Conservation (phyloP, 2,113 vertebrate genomes). For the Callospermophilus lateralis region DNA sequence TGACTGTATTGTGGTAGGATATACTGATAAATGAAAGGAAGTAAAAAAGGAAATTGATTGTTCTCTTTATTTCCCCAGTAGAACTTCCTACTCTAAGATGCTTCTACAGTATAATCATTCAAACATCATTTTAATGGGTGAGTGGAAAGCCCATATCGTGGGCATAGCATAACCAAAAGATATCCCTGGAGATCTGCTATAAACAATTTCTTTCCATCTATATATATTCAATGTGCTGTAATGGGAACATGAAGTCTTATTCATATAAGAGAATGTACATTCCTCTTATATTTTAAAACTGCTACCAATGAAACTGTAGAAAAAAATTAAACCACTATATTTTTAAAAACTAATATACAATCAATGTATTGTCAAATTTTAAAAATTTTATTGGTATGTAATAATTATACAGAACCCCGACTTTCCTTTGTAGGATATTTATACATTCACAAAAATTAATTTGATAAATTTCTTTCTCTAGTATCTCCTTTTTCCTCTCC, state of each 20-base stretch:
- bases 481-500: not conserved
- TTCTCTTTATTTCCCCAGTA: not conserved
- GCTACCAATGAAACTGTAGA: not conserved
- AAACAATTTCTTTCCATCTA: not conserved
- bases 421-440: not conserved
- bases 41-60: not conserved
- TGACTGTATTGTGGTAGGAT: slow-evolving; percentile 7
- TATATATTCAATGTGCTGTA: not conserved
- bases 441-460: not conserved
- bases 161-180: not conserved
- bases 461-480: not conserved
- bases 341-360: not conserved
- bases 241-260: not conserved
- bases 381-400: not conserved
- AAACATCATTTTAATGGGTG: not conserved
- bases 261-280: not conserved
- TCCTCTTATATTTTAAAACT: not conserved
- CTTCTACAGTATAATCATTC: not conserved
- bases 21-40: not conserved
- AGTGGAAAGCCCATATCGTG: not conserved
- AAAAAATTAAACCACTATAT: not conserved
- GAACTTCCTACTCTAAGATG: not conserved
- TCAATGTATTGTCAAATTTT: not conserved
- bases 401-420: not conserved
- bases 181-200: not conserved